Evolutionary conservation across 2,113 vertebrate species (phyloP).

Genomic region (Cathartes aura): DNA sequence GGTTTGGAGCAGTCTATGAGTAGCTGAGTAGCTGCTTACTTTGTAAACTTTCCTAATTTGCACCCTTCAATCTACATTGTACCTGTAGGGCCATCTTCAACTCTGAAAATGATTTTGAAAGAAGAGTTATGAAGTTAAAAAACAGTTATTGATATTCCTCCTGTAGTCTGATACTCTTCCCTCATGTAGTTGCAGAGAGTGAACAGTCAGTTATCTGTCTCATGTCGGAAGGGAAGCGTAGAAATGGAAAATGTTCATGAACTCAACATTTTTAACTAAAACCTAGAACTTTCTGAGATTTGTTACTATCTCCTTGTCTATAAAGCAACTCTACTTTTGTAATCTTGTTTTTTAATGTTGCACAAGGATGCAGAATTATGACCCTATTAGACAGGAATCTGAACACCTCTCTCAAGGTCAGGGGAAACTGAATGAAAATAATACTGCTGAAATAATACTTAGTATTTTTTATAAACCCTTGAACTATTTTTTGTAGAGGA

Average conservation of each 20-base stretch:
- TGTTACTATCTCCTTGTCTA: background rate
- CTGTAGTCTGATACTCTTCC: background rate
- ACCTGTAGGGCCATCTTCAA: background rate
- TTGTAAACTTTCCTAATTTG: background rate
- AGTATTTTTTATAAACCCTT: background rate
- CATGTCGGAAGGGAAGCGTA: background rate
- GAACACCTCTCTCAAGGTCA: background rate
- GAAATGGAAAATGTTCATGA: background rate
- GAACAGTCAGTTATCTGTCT: background rate
- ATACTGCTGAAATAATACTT: background rate
- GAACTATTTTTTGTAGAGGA: background rate
- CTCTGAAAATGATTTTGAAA: background rate
- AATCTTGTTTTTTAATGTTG: background rate
- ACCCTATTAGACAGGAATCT: background rate
- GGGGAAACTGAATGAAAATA: background rate
- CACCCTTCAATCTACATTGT: background rate
- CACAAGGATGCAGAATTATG: background rate
- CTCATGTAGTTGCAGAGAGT: background rate
- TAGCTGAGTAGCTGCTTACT: background rate
- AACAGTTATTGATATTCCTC: background rate
- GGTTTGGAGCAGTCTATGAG: background rate
- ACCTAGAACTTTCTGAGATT: background rate
- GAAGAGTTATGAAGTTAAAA: background rate
- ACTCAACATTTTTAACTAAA: background rate
- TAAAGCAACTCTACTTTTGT: background rate